phyloP scores from a whole-genome alignment of 1,140 invertebrate genomes.

The Trypoxylus dichotomus region DNA sequence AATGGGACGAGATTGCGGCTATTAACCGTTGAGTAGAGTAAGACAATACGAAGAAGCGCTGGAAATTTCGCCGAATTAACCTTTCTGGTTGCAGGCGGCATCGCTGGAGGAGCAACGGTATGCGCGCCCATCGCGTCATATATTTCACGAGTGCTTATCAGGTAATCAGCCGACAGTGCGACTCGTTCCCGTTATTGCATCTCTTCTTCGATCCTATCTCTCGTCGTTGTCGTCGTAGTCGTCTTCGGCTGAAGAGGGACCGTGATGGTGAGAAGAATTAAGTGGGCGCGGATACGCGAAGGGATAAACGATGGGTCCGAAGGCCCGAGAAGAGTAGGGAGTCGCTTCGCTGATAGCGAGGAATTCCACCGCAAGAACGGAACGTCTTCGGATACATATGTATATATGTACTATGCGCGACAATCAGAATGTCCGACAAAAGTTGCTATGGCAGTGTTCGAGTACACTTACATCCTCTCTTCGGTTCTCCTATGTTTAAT shows the following conservation, averaged over 20 bases:
- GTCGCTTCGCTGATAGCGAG: too few species aligned
- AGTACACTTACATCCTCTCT: too few species aligned
- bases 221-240: neutral
- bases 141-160: conserved; percentile 21
- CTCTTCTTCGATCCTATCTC: conserved; percentile 13
- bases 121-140: neutral
- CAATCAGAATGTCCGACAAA: too few species aligned
- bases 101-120: neutral
- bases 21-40: neutral
- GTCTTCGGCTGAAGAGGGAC: neutral
- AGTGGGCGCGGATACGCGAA: neutral
- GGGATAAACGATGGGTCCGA: neutral
- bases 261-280: neutral
- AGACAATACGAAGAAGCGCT: conserved; percentile 13
- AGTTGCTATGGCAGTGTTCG: too few species aligned
- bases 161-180: conserved; percentile 14
- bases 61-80: conserved; percentile 15
- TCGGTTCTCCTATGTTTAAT: too few species aligned
- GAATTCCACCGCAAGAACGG: too few species aligned
- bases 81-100: neutral
- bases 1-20: neutral
- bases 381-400: too few species aligned
- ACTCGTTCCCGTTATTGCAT: conserved; percentile 24
- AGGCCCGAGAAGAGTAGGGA: neutral
- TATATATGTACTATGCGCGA: too few species aligned